phyloP scores from a whole-genome alignment of 2,797 vertebrate genomes.

The Alosa sapidissima region DNA sequence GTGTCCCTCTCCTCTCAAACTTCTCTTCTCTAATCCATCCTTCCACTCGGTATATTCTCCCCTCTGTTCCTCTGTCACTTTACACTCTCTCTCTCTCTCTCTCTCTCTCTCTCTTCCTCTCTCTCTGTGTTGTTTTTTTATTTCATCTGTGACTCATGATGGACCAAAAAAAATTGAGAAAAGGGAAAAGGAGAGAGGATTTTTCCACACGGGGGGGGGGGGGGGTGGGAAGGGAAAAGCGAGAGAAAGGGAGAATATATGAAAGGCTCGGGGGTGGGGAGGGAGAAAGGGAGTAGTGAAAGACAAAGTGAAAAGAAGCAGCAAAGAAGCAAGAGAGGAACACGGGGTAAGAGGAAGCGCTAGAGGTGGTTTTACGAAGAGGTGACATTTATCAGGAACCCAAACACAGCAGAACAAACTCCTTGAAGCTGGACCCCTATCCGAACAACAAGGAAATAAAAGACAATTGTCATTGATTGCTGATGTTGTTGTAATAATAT shows the following conservation, averaged over 20 bases:
- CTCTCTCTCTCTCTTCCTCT: background rate
- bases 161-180: background rate
- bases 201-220: background rate
- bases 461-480: background rate
- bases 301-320: background rate
- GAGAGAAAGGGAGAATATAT: background rate
- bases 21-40: background rate
- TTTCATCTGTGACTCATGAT: constrained; percentile 5
- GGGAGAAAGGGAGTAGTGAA: background rate
- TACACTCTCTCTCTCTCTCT: background rate
- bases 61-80: background rate
- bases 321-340: background rate
- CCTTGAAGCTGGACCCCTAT: background rate
- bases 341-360: background rate
- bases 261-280: background rate
- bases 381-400: background rate
- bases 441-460: background rate
- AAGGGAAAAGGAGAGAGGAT: background rate
- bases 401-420: background rate
- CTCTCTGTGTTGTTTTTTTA: background rate
- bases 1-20: background rate
- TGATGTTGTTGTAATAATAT: background rate
- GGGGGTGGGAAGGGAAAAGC: background rate
- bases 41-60: background rate
- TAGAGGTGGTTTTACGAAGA: background rate